Evolutionary conservation across 2,888 invertebrate genomes (phyloP).

Genomic region (Tribolium freemani): DNA sequence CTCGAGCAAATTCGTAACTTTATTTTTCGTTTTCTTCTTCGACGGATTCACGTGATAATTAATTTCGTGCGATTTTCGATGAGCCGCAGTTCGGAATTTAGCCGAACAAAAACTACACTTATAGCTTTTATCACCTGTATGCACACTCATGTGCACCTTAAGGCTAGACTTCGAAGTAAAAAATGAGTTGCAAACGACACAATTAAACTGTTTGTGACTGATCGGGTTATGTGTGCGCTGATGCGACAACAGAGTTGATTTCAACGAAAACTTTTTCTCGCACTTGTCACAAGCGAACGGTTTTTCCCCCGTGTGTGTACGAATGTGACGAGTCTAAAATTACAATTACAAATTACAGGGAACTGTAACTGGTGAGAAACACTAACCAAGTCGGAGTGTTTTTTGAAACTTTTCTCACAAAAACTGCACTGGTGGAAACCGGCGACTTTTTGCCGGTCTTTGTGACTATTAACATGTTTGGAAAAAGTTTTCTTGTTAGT

Average conservation of each 20-base stretch:
- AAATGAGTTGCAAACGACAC: conserved; percentile 74
- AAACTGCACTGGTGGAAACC: conserved; percentile 65
- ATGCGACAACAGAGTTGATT: conserved; percentile 77
- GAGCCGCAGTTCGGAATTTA: conserved; percentile 77
- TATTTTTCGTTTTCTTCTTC: conserved; percentile 37
- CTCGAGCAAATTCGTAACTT: conserved; percentile 48
- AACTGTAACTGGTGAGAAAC: background rate
- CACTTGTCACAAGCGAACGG: conserved; percentile 74
- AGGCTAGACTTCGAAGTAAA: conserved; percentile 78
- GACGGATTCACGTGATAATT: conserved; percentile 63
- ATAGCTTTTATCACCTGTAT: conserved; percentile 69
- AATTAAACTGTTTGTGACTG: conserved; percentile 72
- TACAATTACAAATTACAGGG: background rate
- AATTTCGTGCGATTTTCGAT: conserved; percentile 74
- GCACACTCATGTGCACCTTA: conserved; percentile 77
- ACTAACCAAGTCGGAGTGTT: conserved; percentile 75
- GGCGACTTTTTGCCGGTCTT: background rate
- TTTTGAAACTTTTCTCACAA: conserved; percentile 78
- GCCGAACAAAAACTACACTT: conserved; percentile 72
- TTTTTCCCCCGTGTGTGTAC: conserved; percentile 79
- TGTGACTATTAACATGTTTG: conserved; percentile 25
- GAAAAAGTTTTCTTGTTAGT: conserved; percentile 8
- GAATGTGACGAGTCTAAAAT: conserved; percentile 72
- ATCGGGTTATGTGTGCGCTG: conserved; percentile 71
- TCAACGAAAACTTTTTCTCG: conserved; percentile 74